Evolutionary conservation across 2,888 invertebrate genomes (phyloP).

Genomic region (Pheosia gnoma): DNA sequence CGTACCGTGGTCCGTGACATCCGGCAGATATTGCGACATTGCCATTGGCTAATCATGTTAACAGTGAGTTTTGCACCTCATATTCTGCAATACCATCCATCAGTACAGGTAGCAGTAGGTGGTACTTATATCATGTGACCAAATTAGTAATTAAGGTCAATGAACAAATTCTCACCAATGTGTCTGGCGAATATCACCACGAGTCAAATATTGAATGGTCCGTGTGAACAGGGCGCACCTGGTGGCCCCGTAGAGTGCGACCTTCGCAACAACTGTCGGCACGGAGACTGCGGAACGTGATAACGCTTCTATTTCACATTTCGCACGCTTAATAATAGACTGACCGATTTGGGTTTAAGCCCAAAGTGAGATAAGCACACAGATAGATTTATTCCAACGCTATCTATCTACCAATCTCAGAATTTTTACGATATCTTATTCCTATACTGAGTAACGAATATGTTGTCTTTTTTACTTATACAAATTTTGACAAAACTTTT

Average conservation of each 20-base stretch:
- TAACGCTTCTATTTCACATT: neutral
- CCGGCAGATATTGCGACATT: neutral
- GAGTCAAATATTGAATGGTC: neutral
- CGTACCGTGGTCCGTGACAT: neutral
- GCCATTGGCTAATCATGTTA: neutral
- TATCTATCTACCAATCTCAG: too few relatives aligned
- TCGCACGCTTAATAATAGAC: too few relatives aligned
- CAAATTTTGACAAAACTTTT: too few relatives aligned
- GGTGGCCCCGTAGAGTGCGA: neutral
- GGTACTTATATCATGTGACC: too few relatives aligned
- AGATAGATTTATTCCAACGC: too few relatives aligned
- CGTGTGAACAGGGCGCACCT: neutral
- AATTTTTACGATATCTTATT: too few relatives aligned
- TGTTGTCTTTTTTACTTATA: too few relatives aligned
- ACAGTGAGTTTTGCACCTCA: neutral
- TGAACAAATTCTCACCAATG: too few relatives aligned
- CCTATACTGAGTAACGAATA: too few relatives aligned
- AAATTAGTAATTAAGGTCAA: neutral
- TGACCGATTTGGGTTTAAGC: too few relatives aligned
- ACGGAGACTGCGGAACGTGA: neutral
- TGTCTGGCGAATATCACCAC: neutral
- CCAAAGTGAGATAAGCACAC: too few relatives aligned
- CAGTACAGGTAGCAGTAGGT: too few relatives aligned
- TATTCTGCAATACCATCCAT: neutral
- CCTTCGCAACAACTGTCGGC: constrained; percentile 1